A percentile compares a stretch with the other conserved stretches of the same genome.
Conservation (phyloP, 2,888 invertebrate species). For the Galeruca laticollis region DNA sequence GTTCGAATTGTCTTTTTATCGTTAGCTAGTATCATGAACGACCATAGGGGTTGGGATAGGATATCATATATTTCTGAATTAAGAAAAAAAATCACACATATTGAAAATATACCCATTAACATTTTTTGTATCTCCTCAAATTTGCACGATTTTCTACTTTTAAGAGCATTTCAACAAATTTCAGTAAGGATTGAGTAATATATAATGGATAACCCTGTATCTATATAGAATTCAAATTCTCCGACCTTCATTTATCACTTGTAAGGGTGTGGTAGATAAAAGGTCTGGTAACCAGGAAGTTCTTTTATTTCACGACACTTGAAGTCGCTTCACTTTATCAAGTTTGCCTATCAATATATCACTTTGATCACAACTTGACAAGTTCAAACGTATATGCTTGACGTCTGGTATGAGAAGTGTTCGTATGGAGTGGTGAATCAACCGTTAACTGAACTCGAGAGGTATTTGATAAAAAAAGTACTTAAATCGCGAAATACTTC, state of each 20-base stretch:
- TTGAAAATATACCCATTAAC: too few relatives aligned
- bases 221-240: not conserved
- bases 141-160: too few relatives aligned
- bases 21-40: too few relatives aligned
- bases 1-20: too few relatives aligned
- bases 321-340: slow-evolving; percentile 11
- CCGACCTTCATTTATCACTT: slow-evolving; percentile 6
- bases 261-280: slow-evolving; percentile 5
- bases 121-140: too few relatives aligned
- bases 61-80: too few relatives aligned
- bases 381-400: not conserved
- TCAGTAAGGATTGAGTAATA: too few relatives aligned
- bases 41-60: too few relatives aligned
- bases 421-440: not conserved
- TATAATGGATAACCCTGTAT: too few relatives aligned
- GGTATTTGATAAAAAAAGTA: not conserved
- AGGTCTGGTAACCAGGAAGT: slow-evolving; percentile 14
- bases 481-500: not conserved
- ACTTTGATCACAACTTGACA: slow-evolving; percentile 14
- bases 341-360: slow-evolving; percentile 16
- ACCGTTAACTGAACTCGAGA: not conserved
- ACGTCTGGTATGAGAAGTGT: not conserved
- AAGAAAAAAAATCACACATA: too few relatives aligned
- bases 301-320: slow-evolving; percentile 17
- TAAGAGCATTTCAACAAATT: too few relatives aligned